These are phyloP conservation scores for Agrilus planipennis DNA, from an alignment of 1,140 invertebrate species.

Conservation along the genomic window DNA sequence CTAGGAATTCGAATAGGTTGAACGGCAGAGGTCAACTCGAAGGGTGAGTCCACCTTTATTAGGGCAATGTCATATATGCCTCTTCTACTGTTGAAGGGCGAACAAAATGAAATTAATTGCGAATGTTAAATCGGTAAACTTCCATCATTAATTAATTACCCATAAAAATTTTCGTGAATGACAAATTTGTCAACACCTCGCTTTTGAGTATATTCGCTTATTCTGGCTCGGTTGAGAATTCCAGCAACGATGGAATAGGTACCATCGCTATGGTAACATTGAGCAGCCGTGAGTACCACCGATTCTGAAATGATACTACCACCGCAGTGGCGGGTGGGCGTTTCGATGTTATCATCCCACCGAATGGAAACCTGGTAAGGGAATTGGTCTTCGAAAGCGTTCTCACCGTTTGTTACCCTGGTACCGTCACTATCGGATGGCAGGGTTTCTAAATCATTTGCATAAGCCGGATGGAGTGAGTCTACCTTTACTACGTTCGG, in stretches of 20 bases:
- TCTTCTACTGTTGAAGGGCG: constrained; percentile 35
- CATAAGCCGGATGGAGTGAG: no score
- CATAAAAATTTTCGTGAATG: constrained; percentile 39
- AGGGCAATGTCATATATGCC: constrained; percentile 51
- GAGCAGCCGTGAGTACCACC: constrained; percentile 42
- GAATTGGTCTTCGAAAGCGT: constrained; percentile 26
- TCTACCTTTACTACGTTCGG: no score
- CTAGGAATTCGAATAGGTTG: constrained; percentile 38
- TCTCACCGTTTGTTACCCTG: constrained; percentile 19
- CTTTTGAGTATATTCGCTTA: constrained; percentile 31
- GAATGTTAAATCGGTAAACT: constrained; percentile 1
- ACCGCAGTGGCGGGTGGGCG: constrained; percentile 37
- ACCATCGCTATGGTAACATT: constrained; percentile 35
- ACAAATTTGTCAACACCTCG: constrained; percentile 29
- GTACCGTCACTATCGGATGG: no score
- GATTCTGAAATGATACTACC: constrained; percentile 34
- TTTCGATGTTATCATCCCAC: constrained; percentile 15
- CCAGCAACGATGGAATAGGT: constrained; percentile 29
- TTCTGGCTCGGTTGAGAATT: constrained; percentile 26
- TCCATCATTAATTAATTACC: constrained; percentile 27
- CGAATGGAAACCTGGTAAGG: constrained; percentile 37
- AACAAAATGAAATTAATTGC: constrained; percentile 7
- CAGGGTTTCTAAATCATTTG: no score
- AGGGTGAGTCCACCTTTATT: constrained; percentile 40
- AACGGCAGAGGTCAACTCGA: constrained; percentile 41